These are phyloP conservation scores for Caradrina clavipalpis DNA, from an alignment of 2,888 invertebrate genomes.

Conservation along the genomic window DNA sequence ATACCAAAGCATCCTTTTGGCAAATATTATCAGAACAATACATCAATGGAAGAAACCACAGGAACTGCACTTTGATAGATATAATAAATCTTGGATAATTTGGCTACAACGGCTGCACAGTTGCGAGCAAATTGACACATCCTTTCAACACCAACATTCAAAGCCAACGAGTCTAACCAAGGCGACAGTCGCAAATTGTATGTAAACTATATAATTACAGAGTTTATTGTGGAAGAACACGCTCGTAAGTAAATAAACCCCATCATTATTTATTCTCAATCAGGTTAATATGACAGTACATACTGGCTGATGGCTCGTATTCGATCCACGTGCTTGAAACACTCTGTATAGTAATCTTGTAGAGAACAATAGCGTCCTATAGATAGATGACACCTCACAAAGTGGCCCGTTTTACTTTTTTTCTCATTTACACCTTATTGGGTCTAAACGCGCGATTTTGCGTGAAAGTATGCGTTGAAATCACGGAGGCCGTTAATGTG, in stretches of 20 bases:
- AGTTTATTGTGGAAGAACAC: slow-evolving; percentile 37
- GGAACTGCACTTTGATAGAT: neutral
- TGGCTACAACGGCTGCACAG: neutral
- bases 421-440: slow-evolving; percentile 47
- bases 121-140: slow-evolving; percentile 33
- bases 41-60: neutral
- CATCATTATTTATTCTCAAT: slow-evolving; percentile 41
- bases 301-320: slow-evolving; percentile 26
- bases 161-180: slow-evolving; percentile 11
- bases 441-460: slow-evolving; percentile 67
- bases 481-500: slow-evolving; percentile 62
- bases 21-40: neutral
- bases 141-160: neutral
- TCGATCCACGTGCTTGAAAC: slow-evolving; percentile 40
- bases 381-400: slow-evolving; percentile 67
- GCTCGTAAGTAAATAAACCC: slow-evolving; percentile 21
- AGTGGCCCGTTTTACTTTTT: slow-evolving; percentile 70
- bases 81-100: slow-evolving; percentile 3
- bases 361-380: slow-evolving; percentile 67
- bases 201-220: slow-evolving; percentile 16
- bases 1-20: neutral
- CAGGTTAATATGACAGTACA: slow-evolving; percentile 60
- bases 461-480: slow-evolving; percentile 70
- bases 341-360: slow-evolving; percentile 53
- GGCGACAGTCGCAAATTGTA: slow-evolving; percentile 10